These are phyloP conservation scores for Taphrorychus bicolor DNA, from an alignment of 2,888 invertebrate species.

Conservation along the genomic window DNA sequence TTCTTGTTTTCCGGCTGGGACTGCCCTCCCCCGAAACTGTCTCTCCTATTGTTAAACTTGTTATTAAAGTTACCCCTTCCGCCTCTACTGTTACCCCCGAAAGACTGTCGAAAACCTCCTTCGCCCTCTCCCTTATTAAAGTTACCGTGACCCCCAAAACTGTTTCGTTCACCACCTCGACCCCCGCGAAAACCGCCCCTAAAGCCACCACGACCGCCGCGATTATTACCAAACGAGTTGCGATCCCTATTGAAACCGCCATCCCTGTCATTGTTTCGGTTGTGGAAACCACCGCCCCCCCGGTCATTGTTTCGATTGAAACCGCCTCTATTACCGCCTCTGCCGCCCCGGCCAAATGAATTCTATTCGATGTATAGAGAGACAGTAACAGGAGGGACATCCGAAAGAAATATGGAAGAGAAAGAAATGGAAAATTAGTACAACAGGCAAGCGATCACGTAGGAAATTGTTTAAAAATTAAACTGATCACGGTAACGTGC, in stretches of 20 bases:
- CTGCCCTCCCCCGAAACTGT: slow-evolving; percentile 65
- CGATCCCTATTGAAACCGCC: slow-evolving; percentile 51
- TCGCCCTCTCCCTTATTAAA: slow-evolving; percentile 52
- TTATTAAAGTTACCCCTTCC: slow-evolving; percentile 47
- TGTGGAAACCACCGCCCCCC: slow-evolving; percentile 44
- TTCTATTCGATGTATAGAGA: slow-evolving; percentile 13
- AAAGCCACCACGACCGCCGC: slow-evolving; percentile 45
- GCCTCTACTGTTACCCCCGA: slow-evolving; percentile 43
- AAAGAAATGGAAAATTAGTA: slow-evolving; percentile 54
- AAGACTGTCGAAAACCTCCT: slow-evolving; percentile 55
- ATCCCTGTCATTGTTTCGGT: slow-evolving; percentile 33
- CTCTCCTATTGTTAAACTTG: slow-evolving; percentile 63
- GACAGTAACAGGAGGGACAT: slow-evolving; percentile 19
- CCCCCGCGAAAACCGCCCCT: slow-evolving; percentile 41
- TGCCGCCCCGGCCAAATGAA: slow-evolving; percentile 42
- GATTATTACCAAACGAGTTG: slow-evolving; percentile 48
- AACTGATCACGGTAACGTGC: slow-evolving; percentile 51
- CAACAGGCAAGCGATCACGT: slow-evolving; percentile 54
- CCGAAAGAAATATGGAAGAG: slow-evolving; percentile 48
- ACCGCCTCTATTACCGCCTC: slow-evolving; percentile 39
- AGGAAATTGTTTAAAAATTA: background rate
- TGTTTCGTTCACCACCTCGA: slow-evolving; percentile 52
- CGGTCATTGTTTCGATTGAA: slow-evolving; percentile 52
- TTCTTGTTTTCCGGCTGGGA: slow-evolving; percentile 74
- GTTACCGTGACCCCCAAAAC: slow-evolving; percentile 45